phyloP scores from a whole-genome alignment of 2,888 invertebrate species.

The Dryadula phaetusa region DNA sequence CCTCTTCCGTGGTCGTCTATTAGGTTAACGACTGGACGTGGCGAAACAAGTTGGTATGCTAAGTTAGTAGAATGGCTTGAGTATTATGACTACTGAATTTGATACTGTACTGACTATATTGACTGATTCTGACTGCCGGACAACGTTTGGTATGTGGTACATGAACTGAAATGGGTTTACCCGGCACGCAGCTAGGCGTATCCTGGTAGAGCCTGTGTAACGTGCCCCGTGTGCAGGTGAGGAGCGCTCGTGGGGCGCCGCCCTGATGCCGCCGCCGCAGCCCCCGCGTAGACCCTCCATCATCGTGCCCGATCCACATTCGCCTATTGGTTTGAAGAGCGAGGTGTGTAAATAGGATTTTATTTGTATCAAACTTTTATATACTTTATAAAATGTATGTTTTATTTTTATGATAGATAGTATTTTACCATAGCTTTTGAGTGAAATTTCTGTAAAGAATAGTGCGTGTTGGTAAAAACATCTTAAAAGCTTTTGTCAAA shows the following conservation, averaged over 20 bases:
- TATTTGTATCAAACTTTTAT: not conserved
- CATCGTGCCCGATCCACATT: conserved; percentile 83
- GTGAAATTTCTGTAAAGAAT: no score
- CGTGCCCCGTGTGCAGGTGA: conserved; percentile 53
- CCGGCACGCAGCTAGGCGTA: conserved; percentile 46
- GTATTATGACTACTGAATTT: not conserved
- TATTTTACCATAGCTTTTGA: no score
- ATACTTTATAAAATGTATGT: not conserved
- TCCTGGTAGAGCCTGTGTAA: conserved; percentile 24
- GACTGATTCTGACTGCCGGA: not conserved
- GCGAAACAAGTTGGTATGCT: no score
- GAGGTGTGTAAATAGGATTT: conserved; percentile 68
- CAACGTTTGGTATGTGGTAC: no score
- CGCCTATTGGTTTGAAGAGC: conserved; percentile 85
- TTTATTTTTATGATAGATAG: not conserved
- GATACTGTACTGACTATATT: not conserved
- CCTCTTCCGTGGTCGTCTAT: no score
- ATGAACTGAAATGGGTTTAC: conserved; percentile 44
- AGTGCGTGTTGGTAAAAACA: no score
- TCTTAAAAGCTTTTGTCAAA: no score
- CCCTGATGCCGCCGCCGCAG: conserved; percentile 90
- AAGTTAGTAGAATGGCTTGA: no score
- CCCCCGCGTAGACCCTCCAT: conserved; percentile 85
- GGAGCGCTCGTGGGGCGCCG: conserved; percentile 67
- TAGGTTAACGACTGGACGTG: no score